phyloP scores from a whole-genome alignment of 2,888 invertebrate genomes.

The Synanthedon andrenaeformis region DNA sequence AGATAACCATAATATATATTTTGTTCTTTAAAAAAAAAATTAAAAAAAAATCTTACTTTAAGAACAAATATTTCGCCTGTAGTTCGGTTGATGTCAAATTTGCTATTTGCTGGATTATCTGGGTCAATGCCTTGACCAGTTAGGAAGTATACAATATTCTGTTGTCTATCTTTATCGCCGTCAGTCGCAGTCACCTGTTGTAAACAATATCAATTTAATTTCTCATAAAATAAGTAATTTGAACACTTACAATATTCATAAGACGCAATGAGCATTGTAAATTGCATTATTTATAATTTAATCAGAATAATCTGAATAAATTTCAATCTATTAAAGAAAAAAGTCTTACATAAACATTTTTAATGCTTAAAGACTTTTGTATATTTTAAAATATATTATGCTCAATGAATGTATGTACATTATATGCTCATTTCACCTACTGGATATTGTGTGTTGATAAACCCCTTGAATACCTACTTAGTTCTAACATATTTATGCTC shows the following conservation, averaged over 20 bases:
- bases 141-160: slow-evolving; percentile 95
- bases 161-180: slow-evolving; percentile 94
- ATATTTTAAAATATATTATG: no score
- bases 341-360: no score
- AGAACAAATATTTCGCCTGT: slow-evolving; percentile 95
- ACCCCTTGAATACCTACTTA: background rate
- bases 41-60: slow-evolving; percentile 74
- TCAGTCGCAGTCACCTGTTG: slow-evolving; percentile 93
- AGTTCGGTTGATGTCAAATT: slow-evolving; percentile 96
- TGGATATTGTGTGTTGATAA: no score
- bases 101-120: slow-evolving; percentile 94
- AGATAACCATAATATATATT: no score
- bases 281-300: background rate
- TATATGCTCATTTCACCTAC: no score
- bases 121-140: slow-evolving; percentile 96
- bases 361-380: no score
- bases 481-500: background rate
- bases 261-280: background rate
- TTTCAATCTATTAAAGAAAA: background rate
- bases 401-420: no score
- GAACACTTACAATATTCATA: no score
- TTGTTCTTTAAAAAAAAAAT: no score
- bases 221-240: no score
- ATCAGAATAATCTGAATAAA: slow-evolving; percentile 2
- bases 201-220: background rate